Conservation (phyloP, 2,113 vertebrate species). For the Trichomycterus rosablanca region DNA sequence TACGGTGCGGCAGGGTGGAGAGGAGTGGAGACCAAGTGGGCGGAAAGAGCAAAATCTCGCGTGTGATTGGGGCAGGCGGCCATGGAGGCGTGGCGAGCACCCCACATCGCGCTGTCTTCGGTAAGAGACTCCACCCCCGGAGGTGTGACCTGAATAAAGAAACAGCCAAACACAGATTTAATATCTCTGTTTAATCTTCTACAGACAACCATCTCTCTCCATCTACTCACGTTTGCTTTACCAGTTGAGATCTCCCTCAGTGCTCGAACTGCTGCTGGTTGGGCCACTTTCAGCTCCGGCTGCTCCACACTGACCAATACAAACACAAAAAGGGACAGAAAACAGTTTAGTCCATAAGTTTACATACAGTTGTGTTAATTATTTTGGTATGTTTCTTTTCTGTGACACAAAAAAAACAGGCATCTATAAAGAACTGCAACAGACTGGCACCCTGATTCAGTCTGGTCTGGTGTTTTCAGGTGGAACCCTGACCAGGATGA, state of each 20-base stretch:
- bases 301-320: neutral
- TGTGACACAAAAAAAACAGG: no score
- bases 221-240: constrained; percentile 55
- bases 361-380: no score
- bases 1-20: constrained; percentile 55
- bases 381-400: no score
- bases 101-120: constrained; percentile 81
- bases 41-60: constrained; percentile 73
- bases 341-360: no score
- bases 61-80: constrained; percentile 78
- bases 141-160: constrained; percentile 61
- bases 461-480: no score
- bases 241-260: constrained; percentile 43
- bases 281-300: neutral
- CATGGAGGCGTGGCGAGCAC: constrained; percentile 63
- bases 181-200: no score
- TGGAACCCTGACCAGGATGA: no score
- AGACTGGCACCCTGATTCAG: no score
- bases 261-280: constrained; percentile 19
- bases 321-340: no score
- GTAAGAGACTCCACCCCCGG: constrained; percentile 56
- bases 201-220: no score
- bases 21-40: constrained; percentile 80
- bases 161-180: neutral
- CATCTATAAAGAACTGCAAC: no score